Conservation (phyloP, 2,113 vertebrate genomes). For the Eclectus roratus region DNA sequence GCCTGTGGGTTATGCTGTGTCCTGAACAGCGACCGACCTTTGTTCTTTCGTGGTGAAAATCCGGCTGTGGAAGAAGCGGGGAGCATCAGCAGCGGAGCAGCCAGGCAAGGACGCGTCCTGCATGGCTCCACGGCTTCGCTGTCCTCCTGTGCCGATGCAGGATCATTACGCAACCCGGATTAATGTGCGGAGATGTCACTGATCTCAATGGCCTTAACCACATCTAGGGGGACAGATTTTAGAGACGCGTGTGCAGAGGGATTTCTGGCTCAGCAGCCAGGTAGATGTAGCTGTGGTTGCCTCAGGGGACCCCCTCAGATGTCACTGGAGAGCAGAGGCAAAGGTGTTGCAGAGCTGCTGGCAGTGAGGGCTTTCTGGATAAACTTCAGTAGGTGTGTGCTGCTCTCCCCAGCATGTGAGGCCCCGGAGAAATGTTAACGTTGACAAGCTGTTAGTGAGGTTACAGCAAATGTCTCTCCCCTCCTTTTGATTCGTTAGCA, state of each 20-base stretch:
- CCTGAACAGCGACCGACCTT: background rate
- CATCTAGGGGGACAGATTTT: background rate
- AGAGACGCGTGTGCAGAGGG: background rate
- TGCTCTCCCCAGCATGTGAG: background rate
- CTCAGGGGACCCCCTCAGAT: background rate
- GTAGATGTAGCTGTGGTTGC: background rate
- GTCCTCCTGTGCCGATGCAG: background rate
- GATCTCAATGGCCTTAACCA: background rate
- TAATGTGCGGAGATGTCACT: background rate
- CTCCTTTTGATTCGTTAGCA: background rate
- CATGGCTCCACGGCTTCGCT: rapidly evolving
- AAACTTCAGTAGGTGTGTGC: background rate
- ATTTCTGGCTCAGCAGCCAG: background rate
- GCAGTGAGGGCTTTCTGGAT: background rate
- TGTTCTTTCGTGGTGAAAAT: background rate
- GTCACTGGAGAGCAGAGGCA: background rate
- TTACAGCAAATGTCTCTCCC: background rate
- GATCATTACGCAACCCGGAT: background rate
- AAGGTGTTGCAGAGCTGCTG: background rate
- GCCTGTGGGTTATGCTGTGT: background rate
- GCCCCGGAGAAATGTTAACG: background rate
- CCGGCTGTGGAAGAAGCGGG: background rate
- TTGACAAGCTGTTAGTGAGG: background rate
- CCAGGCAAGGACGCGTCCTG: background rate
- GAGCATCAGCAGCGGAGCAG: background rate